phyloP scores from a whole-genome alignment of 2,888 invertebrate genomes.

The Amphimallon solstitiale region DNA sequence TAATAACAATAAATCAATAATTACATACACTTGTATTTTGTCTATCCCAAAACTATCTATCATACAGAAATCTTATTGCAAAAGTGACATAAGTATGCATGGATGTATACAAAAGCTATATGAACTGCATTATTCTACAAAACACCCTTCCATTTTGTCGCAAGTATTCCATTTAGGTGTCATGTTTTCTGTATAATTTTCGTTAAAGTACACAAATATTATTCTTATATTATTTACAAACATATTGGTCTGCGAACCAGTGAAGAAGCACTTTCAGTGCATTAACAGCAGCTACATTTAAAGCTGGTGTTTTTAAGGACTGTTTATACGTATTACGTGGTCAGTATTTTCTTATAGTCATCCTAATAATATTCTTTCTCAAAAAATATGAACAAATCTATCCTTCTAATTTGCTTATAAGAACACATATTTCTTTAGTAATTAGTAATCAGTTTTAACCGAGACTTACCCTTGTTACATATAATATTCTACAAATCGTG shows the following conservation, averaged over 20 bases:
- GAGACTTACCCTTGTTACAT: too few species aligned
- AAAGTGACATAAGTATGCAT: not conserved
- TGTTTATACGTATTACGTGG: slow-evolving; percentile 44
- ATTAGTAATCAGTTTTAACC: too few species aligned
- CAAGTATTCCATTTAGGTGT: not conserved
- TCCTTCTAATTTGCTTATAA: too few species aligned
- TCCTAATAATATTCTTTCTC: not conserved
- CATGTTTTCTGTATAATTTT: not conserved
- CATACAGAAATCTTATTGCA: not conserved
- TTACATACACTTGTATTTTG: too few species aligned
- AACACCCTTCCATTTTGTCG: not conserved
- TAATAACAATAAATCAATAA: too few species aligned
- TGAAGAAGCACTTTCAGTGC: slow-evolving; percentile 47
- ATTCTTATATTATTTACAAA: slow-evolving; percentile 31
- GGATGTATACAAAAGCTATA: not conserved
- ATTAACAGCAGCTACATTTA: slow-evolving; percentile 49
- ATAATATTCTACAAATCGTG: not conserved
- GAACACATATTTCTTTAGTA: too few species aligned
- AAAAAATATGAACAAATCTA: too few species aligned
- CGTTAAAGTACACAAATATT: slow-evolving; percentile 32
- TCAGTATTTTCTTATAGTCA: slow-evolving; percentile 32
- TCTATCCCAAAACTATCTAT: too few species aligned
- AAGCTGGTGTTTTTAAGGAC: slow-evolving; percentile 49
- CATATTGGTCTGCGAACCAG: slow-evolving; percentile 48
- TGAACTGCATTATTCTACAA: not conserved